Conservation (phyloP, 2,888 invertebrate species). For the Hoplodrina blanda region DNA sequence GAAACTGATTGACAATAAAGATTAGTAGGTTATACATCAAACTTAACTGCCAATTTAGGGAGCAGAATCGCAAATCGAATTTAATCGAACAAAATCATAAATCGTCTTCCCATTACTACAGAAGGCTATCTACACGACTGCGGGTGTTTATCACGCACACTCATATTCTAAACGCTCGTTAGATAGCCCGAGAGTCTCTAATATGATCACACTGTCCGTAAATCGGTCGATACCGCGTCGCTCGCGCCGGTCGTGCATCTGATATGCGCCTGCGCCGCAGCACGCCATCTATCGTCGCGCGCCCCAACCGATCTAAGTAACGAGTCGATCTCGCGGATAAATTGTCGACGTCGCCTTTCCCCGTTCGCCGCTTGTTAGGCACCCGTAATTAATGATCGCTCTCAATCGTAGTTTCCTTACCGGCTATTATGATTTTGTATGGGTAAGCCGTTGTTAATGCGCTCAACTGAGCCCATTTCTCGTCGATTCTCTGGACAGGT, state of each 20-base stretch:
- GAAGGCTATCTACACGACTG: conserved; percentile 56
- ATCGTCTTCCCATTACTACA: conserved; percentile 50
- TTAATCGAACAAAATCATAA: conserved; percentile 55
- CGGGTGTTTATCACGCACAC: conserved; percentile 61
- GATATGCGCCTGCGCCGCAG: conserved; percentile 77
- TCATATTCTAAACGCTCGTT: conserved; percentile 65
- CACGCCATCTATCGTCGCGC: conserved; percentile 86
- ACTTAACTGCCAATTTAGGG: conserved; percentile 54
- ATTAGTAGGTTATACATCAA: conserved; percentile 51
- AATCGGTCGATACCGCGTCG: conserved; percentile 72
- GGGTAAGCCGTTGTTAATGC: conserved; percentile 67
- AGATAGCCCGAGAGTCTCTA: conserved; percentile 67
- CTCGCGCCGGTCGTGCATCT: conserved; percentile 81
- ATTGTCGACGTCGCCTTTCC: conserved; percentile 81
- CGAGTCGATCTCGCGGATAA: conserved; percentile 85
- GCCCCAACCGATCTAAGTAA: conserved; percentile 84
- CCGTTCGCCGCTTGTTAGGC: conserved; percentile 83
- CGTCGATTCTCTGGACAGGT: conserved; percentile 67
- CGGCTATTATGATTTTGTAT: conserved; percentile 80
- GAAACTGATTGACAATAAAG: conserved; percentile 49
- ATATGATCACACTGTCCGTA: conserved; percentile 69
- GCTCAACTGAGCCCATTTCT: conserved; percentile 63
- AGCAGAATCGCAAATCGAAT: conserved; percentile 52
- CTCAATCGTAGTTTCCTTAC: conserved; percentile 76
- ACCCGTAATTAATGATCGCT: conserved; percentile 85